Conservation (phyloP, 2,113 vertebrate genomes). For the Prolemur simus region DNA sequence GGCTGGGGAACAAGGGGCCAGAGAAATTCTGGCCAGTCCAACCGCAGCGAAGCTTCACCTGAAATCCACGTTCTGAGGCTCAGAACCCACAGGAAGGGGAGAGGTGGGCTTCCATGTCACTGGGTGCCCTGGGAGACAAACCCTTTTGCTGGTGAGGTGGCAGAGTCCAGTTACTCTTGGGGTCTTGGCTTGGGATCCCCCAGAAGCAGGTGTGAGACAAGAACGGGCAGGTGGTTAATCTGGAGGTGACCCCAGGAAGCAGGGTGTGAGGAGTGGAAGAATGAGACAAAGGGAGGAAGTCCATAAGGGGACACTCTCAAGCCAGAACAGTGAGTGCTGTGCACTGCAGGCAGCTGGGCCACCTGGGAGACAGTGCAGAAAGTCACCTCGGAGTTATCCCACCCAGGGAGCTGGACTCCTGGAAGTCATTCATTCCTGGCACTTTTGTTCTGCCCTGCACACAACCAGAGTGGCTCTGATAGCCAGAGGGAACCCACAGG, state of each 20-base stretch:
- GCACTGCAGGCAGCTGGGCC: neutral
- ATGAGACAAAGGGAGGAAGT: neutral
- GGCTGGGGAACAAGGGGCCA: neutral
- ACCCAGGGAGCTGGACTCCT: fast-evolving
- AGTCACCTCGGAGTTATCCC: neutral
- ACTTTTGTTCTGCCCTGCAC: neutral
- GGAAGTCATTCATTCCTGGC: neutral
- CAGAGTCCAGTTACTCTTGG: neutral
- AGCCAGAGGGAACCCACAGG: neutral
- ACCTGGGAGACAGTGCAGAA: neutral
- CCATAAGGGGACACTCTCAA: no score
- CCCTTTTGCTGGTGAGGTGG: no score
- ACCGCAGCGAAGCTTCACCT: neutral
- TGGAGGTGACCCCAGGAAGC: neutral
- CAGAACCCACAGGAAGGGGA: neutral
- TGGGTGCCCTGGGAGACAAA: neutral
- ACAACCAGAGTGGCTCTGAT: neutral
- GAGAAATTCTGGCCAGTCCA: neutral
- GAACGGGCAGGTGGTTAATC: neutral
- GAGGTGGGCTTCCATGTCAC: neutral
- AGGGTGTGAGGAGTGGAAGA: no score
- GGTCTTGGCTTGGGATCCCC: neutral
- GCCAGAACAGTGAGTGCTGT: neutral
- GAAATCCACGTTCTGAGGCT: neutral
- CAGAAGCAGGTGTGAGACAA: neutral